Conservation (phyloP, 2,888 invertebrate genomes). For the Clanis bilineata region DNA sequence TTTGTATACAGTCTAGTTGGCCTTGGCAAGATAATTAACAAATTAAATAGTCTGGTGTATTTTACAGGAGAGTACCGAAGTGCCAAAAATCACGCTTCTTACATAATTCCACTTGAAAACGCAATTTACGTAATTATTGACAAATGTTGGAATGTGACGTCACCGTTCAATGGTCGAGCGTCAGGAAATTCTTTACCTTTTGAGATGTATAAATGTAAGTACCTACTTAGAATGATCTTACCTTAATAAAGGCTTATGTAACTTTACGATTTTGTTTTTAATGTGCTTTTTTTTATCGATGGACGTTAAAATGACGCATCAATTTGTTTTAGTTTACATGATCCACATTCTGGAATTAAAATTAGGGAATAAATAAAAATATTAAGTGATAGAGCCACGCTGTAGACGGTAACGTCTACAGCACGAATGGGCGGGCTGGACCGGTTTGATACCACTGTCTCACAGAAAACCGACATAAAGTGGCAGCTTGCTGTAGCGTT, state of each 20-base stretch:
- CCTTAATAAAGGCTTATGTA: background rate
- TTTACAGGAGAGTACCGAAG: slow-evolving; percentile 24
- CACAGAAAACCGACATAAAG: too few relatives aligned
- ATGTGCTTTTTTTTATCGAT: background rate
- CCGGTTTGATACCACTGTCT: too few relatives aligned
- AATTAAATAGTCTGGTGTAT: slow-evolving; percentile 41
- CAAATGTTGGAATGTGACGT: slow-evolving; percentile 12
- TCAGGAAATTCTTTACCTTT: background rate
- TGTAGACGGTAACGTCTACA: too few relatives aligned
- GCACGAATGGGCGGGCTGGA: too few relatives aligned
- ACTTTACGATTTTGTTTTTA: background rate
- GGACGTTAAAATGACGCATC: background rate
- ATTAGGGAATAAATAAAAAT: too few relatives aligned
- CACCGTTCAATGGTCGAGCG: background rate
- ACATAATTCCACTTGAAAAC: slow-evolving; percentile 19
- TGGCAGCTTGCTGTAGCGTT: too few relatives aligned
- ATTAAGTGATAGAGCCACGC: too few relatives aligned
- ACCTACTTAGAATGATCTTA: background rate
- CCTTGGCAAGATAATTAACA: slow-evolving; percentile 47
- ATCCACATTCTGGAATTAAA: too few relatives aligned
- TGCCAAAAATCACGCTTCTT: background rate
- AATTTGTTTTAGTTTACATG: background rate
- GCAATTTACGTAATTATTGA: background rate
- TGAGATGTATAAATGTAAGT: background rate
- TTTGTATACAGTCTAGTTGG: slow-evolving; percentile 38